Percentiles rank a stretch among this genome's conserved stretches.
Conservation (phyloP, 2,888 invertebrate genomes). For the Scelioninae gen. 1 region DNA sequence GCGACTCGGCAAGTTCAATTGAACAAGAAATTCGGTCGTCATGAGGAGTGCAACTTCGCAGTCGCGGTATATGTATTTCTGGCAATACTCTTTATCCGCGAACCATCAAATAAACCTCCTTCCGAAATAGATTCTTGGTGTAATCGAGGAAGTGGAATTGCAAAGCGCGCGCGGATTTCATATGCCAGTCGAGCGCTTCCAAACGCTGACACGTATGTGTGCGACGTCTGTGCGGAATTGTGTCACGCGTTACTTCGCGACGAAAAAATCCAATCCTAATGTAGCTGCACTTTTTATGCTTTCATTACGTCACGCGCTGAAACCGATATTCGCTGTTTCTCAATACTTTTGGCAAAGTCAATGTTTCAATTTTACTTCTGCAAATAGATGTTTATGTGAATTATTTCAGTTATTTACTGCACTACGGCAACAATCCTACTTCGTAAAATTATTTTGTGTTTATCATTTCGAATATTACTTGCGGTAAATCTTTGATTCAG, state of each 20-base stretch:
- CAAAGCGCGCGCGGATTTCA: constrained; percentile 59
- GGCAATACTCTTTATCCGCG: constrained; percentile 53
- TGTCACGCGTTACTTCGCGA: constrained; percentile 23
- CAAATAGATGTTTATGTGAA: constrained; percentile 2
- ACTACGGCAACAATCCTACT: background rate
- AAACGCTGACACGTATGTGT: background rate
- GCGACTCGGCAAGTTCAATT: constrained; percentile 28
- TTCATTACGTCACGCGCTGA: constrained; percentile 37
- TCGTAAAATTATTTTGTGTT: background rate
- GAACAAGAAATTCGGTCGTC: constrained; percentile 42
- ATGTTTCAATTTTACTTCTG: constrained; percentile 27
- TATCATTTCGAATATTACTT: background rate
- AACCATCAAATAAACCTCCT: constrained; percentile 59
- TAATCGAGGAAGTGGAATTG: constrained; percentile 65
- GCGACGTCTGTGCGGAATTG: constrained; percentile 17
- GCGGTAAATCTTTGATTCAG: background rate
- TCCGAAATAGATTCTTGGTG: constrained; percentile 62
- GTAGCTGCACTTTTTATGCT: constrained; percentile 31
- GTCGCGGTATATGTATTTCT: constrained; percentile 22
- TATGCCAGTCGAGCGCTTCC: too few relatives aligned
- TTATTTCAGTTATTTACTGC: constrained; percentile 25
- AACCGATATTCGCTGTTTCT: constrained; percentile 34
- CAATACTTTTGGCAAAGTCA: constrained; percentile 49
- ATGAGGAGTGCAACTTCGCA: background rate
- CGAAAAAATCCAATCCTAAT: constrained; percentile 36